Conservation (phyloP, 1,140 invertebrate species). For the Hycleus cichorii region DNA sequence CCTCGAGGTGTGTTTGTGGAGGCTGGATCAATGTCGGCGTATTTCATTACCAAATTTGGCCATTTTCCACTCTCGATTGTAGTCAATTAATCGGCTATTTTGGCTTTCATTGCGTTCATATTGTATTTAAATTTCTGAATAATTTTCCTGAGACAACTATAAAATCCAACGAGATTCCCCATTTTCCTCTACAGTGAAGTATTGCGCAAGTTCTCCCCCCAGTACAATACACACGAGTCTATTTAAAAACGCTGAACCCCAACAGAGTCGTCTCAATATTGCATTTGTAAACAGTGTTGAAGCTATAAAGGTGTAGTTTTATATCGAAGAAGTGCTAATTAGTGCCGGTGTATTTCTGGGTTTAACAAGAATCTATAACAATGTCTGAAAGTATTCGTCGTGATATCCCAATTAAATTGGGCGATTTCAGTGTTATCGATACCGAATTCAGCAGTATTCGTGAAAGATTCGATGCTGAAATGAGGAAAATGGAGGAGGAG, state of each 20-base stretch:
- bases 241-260: slow-evolving; percentile 9
- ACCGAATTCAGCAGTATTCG: slow-evolving; percentile 93
- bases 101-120: too few species aligned
- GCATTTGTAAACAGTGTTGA: neutral
- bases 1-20: too few species aligned
- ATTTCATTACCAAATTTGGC: too few species aligned
- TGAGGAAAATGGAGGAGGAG: slow-evolving; percentile 97
- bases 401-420: slow-evolving; percentile 88
- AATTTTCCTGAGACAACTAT: too few species aligned
- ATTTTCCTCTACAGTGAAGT: too few species aligned
- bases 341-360: neutral
- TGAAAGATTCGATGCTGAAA: slow-evolving; percentile 92
- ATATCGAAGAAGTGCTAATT: neutral
- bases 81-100: too few species aligned
- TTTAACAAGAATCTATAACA: slow-evolving; percentile 6
- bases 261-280: neutral
- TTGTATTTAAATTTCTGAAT: too few species aligned
- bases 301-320: neutral
- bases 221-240: neutral
- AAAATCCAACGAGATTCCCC: too few species aligned
- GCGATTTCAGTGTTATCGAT: slow-evolving; percentile 92
- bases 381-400: slow-evolving; percentile 59
- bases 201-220: slow-evolving; percentile 6
- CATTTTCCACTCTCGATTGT: too few species aligned
- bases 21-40: too few species aligned